phyloP scores from a whole-genome alignment of 2,888 invertebrate species.

The Andrena flavipes region DNA sequence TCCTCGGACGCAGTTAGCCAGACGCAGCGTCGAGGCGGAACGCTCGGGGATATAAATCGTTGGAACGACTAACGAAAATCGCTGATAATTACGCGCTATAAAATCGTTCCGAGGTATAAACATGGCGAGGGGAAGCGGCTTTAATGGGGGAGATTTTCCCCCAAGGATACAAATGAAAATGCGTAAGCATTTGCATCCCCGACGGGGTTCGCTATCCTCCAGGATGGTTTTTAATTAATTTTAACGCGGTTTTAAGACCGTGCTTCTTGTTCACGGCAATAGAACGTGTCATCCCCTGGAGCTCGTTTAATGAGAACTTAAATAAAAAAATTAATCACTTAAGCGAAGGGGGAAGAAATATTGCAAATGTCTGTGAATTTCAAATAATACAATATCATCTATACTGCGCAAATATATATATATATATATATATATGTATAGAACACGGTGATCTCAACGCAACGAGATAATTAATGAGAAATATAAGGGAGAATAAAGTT shows the following conservation, averaged over 20 bases:
- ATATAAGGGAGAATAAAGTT: not conserved
- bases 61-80: conserved; percentile 23
- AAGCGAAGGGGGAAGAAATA: not conserved
- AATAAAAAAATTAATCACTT: not conserved
- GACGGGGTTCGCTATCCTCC: not conserved
- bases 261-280: conserved; percentile 1
- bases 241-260: conserved; percentile 2
- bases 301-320: not conserved
- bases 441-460: not conserved
- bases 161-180: conserved; percentile 35
- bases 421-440: not conserved
- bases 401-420: not conserved
- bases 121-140: conserved; percentile 5
- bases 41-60: conserved; percentile 18
- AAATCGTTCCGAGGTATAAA: conserved; percentile 28
- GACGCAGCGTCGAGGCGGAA: not conserved
- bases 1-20: not conserved
- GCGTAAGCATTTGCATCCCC: conserved; percentile 33
- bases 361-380: not conserved
- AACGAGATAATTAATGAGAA: not conserved
- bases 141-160: conserved; percentile 23
- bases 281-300: not conserved
- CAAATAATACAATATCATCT: too few species aligned
- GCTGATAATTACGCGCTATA: conserved; percentile 41
- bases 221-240: conserved; percentile 47